phyloP scores from a whole-genome alignment of 2,113 vertebrate species.

The Paracanthobrama guichenoti region DNA sequence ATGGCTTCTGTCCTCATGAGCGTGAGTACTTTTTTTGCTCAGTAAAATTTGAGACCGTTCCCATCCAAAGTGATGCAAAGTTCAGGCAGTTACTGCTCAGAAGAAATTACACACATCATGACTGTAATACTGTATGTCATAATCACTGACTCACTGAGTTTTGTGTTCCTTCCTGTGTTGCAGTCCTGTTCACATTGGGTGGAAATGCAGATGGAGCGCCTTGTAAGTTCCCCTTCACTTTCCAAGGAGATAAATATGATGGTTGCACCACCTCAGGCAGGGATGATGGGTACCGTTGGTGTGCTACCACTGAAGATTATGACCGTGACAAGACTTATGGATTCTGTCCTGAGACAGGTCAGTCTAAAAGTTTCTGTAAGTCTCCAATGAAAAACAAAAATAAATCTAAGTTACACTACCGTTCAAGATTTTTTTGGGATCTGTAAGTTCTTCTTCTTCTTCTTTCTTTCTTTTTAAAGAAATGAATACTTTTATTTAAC shows the following conservation, averaged over 20 bases:
- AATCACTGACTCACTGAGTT: not conserved
- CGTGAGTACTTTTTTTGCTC: slow-evolving; percentile 75
- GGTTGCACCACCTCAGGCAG: slow-evolving; percentile 91
- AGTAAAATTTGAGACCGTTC: not conserved
- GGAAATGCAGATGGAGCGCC: slow-evolving; percentile 90
- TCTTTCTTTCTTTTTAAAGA: too few species aligned
- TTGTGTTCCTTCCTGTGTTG: slow-evolving; percentile 43
- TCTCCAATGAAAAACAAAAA: not conserved
- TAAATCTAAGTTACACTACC: not conserved
- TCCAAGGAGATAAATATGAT: slow-evolving; percentile 85
- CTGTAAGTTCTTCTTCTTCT: too few species aligned
- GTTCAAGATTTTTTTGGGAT: too few species aligned
- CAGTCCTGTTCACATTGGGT: slow-evolving; percentile 91
- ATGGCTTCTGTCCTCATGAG: slow-evolving; percentile 97
- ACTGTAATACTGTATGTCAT: not conserved
- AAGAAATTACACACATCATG: not conserved
- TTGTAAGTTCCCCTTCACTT: slow-evolving; percentile 95
- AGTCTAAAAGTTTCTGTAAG: not conserved
- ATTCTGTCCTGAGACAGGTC: slow-evolving; percentile 97
- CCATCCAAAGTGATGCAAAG: not conserved
- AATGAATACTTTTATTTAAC: too few species aligned
- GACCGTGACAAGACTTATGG: slow-evolving; percentile 91
- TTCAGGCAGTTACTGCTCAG: not conserved
- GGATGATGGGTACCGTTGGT: slow-evolving; percentile 95
- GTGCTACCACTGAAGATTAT: slow-evolving; percentile 92